These are phyloP conservation scores for Python bivittatus DNA, from an alignment of 2,113 vertebrate species.

Conservation along the genomic window DNA sequence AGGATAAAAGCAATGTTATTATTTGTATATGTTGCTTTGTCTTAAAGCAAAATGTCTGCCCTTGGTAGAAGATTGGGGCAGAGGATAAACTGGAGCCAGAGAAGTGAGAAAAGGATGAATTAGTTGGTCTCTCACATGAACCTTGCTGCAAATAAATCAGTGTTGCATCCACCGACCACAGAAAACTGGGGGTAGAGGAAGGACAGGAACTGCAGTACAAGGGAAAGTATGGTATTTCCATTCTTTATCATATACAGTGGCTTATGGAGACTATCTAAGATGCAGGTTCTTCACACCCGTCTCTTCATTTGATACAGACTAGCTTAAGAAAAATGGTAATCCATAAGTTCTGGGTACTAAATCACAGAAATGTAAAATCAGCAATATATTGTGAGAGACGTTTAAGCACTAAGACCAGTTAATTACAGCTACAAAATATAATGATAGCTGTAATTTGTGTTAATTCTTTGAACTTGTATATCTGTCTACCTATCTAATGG, in stretches of 20 bases:
- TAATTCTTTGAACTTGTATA: not conserved
- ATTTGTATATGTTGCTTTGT: not conserved
- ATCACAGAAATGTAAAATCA: not conserved
- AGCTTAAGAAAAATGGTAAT: not conserved
- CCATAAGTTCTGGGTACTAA: not conserved
- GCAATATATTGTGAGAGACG: not conserved
- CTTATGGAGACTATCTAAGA: not conserved
- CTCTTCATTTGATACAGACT: not conserved
- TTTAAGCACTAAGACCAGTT: not conserved
- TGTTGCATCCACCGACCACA: not conserved
- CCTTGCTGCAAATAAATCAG: not conserved
- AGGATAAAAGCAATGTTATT: not conserved
- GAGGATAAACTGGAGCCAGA: rapidly evolving
- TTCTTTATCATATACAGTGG: not conserved
- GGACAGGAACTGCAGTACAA: not conserved
- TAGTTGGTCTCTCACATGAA: not conserved
- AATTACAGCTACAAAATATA: not conserved
- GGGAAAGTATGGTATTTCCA: not conserved
- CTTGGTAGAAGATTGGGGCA: not conserved
- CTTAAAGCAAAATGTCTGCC: not conserved
- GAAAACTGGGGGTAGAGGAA: not conserved
- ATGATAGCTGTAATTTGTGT: not conserved
- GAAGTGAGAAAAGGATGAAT: not conserved
- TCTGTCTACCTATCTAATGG: not conserved
- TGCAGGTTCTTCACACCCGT: not conserved